Conservation (phyloP, 1,140 invertebrate genomes). For the Cephus cinctus region DNA sequence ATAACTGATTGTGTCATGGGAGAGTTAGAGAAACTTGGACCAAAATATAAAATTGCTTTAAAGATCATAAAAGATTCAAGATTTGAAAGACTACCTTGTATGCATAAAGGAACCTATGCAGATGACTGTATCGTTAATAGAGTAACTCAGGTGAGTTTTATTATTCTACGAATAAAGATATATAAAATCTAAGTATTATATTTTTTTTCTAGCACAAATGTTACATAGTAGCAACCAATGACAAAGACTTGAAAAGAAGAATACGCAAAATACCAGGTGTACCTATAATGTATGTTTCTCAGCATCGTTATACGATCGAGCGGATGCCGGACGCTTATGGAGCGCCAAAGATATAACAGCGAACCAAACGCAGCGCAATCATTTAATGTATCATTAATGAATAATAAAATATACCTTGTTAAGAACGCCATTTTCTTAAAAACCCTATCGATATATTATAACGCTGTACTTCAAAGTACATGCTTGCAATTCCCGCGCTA, state of each 20-base stretch:
- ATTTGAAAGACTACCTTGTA: conserved; percentile 89
- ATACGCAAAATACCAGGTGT: conserved; percentile 98
- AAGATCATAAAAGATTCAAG: conserved; percentile 94
- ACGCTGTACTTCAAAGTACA: not conserved
- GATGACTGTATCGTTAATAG: conserved; percentile 98
- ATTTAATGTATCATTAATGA: not conserved
- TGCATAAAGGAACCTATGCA: conserved; percentile 98
- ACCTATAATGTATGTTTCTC: conserved; percentile 95
- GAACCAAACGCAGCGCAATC: too few species aligned
- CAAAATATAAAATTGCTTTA: conserved; percentile 93
- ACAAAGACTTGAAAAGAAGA: conserved; percentile 94
- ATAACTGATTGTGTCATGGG: conserved; percentile 98
- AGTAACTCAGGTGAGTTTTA: conserved; percentile 74
- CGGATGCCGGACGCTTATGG: conserved; percentile 98
- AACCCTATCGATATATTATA: not conserved
- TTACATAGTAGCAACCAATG: conserved; percentile 99
- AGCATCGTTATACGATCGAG: conserved; percentile 94
- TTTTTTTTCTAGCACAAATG: conserved; percentile 86
- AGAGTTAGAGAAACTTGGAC: conserved; percentile 97
- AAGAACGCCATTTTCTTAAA: not conserved
- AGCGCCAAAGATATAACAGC: conserved; percentile 71
- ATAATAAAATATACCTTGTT: conserved; percentile 5
- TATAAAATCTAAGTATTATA: conserved; percentile 7
- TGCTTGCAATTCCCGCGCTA: too few species aligned
- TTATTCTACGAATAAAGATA: conserved; percentile 3